Evolutionary conservation across 2,113 vertebrate species (phyloP).

Genomic region (Sitta europaea): DNA sequence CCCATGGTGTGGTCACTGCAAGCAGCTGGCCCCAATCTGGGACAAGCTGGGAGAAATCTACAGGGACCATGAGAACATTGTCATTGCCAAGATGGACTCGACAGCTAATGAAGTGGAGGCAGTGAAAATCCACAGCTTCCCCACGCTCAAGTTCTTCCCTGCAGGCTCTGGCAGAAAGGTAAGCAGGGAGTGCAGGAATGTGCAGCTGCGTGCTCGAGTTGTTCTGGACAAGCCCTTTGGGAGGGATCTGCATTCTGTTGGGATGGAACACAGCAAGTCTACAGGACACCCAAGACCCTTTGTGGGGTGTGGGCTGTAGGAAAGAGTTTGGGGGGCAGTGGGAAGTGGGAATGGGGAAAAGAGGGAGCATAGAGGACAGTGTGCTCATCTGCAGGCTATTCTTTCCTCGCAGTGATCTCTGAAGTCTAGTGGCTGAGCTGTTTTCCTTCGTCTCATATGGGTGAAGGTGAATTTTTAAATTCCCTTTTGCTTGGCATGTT

Average conservation of each 20-base stretch:
- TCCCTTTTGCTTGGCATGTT: conserved; percentile 62
- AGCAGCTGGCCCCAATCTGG: conserved; percentile 96
- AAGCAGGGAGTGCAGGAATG: neutral
- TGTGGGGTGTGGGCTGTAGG: neutral
- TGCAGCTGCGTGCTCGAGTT: neutral
- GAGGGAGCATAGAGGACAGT: conserved; percentile 13
- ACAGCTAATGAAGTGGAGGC: conserved; percentile 94
- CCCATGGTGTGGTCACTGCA: conserved; percentile 98
- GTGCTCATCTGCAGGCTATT: conserved; percentile 61
- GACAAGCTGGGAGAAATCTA: conserved; percentile 93
- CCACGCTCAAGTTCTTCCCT: conserved; percentile 96
- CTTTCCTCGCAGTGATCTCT: conserved; percentile 57
- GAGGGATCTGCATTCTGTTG: neutral
- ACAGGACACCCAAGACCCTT: neutral
- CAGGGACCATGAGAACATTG: conserved; percentile 76
- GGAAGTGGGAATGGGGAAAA: neutral
- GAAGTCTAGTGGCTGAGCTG: conserved; percentile 65
- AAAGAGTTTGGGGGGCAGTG: neutral
- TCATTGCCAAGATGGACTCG: conserved; percentile 97
- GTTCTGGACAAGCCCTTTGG: neutral
- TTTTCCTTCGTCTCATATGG: conserved; percentile 60
- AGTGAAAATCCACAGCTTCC: conserved; percentile 97
- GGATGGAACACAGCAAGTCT: neutral
- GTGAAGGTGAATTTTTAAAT: conserved; percentile 66
- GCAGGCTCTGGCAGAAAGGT: conserved; percentile 83